A percentile compares a stretch with the other conserved stretches of the same genome.
phyloP scores from a whole-genome alignment of 2,797 vertebrate genomes.

The Tauraco hartlaubi region DNA sequence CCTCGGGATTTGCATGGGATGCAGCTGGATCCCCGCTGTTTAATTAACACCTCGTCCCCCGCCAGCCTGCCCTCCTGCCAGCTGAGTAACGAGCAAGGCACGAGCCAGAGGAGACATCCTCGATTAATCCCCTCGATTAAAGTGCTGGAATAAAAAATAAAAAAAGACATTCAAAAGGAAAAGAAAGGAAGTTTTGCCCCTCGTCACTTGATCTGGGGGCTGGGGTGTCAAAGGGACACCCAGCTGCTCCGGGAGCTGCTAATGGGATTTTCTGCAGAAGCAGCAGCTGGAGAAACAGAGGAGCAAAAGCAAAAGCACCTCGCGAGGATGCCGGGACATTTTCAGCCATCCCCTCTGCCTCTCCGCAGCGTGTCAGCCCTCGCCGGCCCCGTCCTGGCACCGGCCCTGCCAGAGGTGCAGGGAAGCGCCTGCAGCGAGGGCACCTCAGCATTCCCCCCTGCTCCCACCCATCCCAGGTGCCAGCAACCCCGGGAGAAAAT shows the following conservation, averaged over 20 bases:
- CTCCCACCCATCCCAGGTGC: not conserved
- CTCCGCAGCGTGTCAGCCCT: not conserved
- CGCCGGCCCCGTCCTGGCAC: not conserved
- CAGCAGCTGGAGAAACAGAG: not conserved
- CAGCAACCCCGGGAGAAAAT: not conserved
- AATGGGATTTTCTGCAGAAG: not conserved
- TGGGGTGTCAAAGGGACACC: not conserved
- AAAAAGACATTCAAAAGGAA: not conserved
- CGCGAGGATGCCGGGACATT: not conserved
- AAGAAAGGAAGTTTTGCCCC: not conserved
- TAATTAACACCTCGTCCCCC: not conserved
- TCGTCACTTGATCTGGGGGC: accelerated
- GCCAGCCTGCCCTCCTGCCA: not conserved
- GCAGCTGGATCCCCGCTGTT: accelerated
- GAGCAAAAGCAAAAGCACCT: not conserved
- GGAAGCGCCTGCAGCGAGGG: not conserved
- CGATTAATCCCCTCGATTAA: accelerated
- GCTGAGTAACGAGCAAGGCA: not conserved
- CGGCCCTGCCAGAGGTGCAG: not conserved
- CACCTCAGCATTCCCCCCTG: not conserved
- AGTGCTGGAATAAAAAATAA: not conserved
- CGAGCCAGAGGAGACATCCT: not conserved
- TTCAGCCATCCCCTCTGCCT: not conserved
- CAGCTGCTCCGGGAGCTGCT: not conserved
- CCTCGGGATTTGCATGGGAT: accelerated